A percentile compares a stretch with the other conserved stretches of the same genome.
Evolutionary conservation across 2,113 vertebrate genomes (phyloP).

Genomic region (Perccottus glenii): DNA sequence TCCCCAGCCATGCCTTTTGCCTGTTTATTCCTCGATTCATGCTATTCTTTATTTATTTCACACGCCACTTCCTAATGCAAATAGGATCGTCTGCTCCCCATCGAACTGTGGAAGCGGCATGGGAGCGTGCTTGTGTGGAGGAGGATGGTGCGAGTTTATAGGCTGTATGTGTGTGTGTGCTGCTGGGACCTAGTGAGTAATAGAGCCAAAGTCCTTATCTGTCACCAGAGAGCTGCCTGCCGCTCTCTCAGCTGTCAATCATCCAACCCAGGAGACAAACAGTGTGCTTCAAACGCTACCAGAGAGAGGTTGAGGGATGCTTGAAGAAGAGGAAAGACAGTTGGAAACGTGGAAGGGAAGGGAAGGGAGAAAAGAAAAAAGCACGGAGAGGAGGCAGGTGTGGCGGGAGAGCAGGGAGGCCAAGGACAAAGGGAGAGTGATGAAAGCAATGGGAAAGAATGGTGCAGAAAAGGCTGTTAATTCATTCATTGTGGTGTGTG

Average conservation of each 20-base stretch:
- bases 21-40: conserved; percentile 78
- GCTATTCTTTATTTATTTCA: conserved; percentile 78
- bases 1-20: conserved; percentile 66
- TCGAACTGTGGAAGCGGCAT: conserved; percentile 60
- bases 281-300: conserved; percentile 72
- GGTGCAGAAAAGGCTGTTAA: conserved; percentile 19
- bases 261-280: conserved; percentile 76
- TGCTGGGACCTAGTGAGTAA: conserved; percentile 71
- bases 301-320: conserved; percentile 38
- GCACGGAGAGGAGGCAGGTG: conserved; percentile 48
- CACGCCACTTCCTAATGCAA: conserved; percentile 73
- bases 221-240: conserved; percentile 78
- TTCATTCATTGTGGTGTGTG: conserved; percentile 48
- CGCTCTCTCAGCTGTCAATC: conserved; percentile 79
- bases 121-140: conserved; percentile 39
- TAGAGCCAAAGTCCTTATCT: conserved; percentile 81
- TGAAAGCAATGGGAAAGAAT: conserved; percentile 38
- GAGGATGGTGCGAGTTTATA: conserved; percentile 32
- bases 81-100: conserved; percentile 70
- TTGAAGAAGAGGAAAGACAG: conserved; percentile 45
- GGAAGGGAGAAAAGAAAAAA: conserved; percentile 32
- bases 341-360: conserved; percentile 9
- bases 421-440: conserved; percentile 63
- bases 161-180: conserved; percentile 37
- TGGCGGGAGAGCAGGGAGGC: conserved; percentile 37